Evolutionary conservation across 2,113 vertebrate genomes (phyloP), one percentile per base, ranked within the genome.

Genomic region (Osmerus mordax): DNA sequence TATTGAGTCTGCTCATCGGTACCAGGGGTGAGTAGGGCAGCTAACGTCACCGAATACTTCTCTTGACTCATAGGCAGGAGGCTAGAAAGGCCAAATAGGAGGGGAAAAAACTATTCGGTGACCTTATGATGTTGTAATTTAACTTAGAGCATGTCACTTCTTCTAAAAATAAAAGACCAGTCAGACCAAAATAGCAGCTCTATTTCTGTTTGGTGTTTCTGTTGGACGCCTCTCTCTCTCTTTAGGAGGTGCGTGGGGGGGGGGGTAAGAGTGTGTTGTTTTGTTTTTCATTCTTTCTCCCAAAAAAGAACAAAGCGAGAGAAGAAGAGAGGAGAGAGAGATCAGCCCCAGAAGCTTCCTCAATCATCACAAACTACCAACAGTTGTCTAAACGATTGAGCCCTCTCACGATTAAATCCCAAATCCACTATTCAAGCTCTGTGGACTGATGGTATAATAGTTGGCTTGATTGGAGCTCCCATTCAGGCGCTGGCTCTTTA

Each of bases 121-220:
- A 92, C 84, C 85, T 87, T 87, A 90, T 87, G 81, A 84, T 89
- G 86, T 78, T 83, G 84, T 88, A 90, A 92, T 90, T 87, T 74
- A 87, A 73, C 67, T 28, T 77, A 67, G 76, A 86, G 69, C 74
- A 77, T 85, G 89, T 88, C 89, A 81, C 80, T 87, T 89, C 82
- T 84, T 83, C 55, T 82, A 84, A 87, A 91, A 92, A 91, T 91
- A 92, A 89, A 80, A 77, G 71, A 61, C 54, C 3, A 60, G 71
- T 81, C 65, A 60, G 88, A 89, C 89, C 81, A 76, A 91, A 93
- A 93, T 92, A 93, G 91, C 82, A 81, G 72, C 78, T 84, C 89
- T 92, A 92, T 92, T 93, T 91, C 83, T 80, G 87, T 81, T 76
- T 72, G 53, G 74, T 88, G 88, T 91, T 92, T 89, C 87, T 90